Conservation (phyloP, 2,113 vertebrate genomes). For the Nibea albiflora region DNA sequence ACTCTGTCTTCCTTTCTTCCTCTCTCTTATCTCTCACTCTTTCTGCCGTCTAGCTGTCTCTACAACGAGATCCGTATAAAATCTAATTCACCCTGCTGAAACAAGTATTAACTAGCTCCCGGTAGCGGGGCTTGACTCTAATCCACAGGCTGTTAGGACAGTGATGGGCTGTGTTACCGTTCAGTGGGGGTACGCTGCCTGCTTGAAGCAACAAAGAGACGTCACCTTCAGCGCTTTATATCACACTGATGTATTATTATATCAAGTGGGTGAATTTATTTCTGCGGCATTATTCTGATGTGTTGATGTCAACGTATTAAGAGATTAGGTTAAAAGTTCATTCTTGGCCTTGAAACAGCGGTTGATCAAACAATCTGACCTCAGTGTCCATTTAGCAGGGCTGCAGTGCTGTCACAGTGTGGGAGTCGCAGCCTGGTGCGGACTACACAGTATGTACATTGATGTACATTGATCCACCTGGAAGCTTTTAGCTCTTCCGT, state of each 20-base stretch:
- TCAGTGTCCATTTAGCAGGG: neutral
- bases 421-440: too few relatives aligned
- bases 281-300: neutral
- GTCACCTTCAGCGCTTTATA: neutral
- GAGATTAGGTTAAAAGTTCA: neutral
- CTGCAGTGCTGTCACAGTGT: neutral
- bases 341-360: neutral
- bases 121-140: conserved; percentile 35
- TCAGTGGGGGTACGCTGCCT: conserved; percentile 5
- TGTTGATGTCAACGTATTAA: neutral
- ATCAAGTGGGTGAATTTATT: neutral
- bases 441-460: too few relatives aligned
- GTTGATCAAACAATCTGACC: neutral
- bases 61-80: conserved; percentile 39
- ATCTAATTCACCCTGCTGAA: conserved; percentile 40
- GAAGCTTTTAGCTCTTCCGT: neutral
- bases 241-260: too few relatives aligned
- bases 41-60: conserved; percentile 39
- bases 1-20: conserved; percentile 13
- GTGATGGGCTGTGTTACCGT: conserved; percentile 34
- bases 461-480: too few relatives aligned
- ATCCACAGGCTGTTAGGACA: conserved; percentile 39
- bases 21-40: conserved; percentile 24
- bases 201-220: conserved; percentile 12
- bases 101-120: conserved; percentile 41